Evolutionary conservation across 2,797 vertebrate species (phyloP).

Genomic region (Pygocentrus nattereri): DNA sequence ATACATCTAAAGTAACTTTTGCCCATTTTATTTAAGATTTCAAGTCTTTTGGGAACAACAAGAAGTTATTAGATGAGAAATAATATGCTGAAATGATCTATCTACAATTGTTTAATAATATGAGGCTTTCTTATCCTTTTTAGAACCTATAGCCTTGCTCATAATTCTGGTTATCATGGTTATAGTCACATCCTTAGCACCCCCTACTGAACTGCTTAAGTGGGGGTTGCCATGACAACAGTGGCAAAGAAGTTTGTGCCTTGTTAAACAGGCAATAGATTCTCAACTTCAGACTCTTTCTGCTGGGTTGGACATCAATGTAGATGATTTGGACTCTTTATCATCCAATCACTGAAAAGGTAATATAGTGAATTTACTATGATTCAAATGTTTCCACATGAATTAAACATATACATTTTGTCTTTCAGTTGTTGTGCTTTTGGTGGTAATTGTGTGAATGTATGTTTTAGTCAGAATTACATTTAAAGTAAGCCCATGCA

Average conservation of each 20-base stretch:
- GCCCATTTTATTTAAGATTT: too few relatives aligned
- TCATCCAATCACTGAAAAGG: background rate
- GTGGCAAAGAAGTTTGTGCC: conserved; percentile 24
- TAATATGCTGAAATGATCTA: too few relatives aligned
- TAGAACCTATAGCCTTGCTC: too few relatives aligned
- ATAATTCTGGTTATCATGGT: background rate
- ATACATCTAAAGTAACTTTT: too few relatives aligned
- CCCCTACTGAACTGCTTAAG: conserved; percentile 44
- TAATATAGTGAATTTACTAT: background rate
- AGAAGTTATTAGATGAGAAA: too few relatives aligned
- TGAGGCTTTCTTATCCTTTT: too few relatives aligned
- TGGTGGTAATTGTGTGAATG: background rate
- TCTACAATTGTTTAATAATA: too few relatives aligned
- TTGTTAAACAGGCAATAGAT: conserved; percentile 1
- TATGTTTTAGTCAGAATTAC: background rate
- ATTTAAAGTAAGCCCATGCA: background rate
- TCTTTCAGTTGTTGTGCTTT: background rate
- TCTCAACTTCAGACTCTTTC: conserved; percentile 12
- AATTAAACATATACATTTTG: background rate
- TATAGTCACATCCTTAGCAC: background rate
- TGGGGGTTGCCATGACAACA: conserved; percentile 47
- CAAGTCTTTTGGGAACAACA: too few relatives aligned
- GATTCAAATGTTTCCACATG: background rate
- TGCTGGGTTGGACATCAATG: background rate
- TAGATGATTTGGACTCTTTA: background rate